These are phyloP conservation scores for Eumaeus atala DNA, from an alignment of 1,140 invertebrate genomes.

Conservation along the genomic window DNA sequence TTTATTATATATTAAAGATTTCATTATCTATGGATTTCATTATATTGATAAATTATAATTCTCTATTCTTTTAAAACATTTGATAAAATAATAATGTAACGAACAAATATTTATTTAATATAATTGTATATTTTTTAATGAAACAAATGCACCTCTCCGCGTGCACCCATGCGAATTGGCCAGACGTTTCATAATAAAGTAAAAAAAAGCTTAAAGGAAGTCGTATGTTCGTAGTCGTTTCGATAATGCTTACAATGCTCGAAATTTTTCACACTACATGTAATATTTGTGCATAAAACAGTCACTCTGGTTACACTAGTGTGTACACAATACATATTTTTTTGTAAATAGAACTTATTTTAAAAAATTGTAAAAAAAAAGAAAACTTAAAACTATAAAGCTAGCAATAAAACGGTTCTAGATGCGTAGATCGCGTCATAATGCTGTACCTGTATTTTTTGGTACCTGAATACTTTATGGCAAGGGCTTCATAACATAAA, in stretches of 20 bases:
- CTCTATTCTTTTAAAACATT: not conserved
- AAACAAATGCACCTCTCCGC: constrained; percentile 48
- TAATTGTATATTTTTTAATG: constrained; percentile 29
- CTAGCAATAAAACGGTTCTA: not conserved
- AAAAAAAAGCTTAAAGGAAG: constrained; percentile 17
- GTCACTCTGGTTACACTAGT: not conserved
- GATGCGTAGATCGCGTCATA: not conserved
- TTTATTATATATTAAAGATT: constrained; percentile 26
- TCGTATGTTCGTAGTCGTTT: constrained; percentile 21
- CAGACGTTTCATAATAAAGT: constrained; percentile 43
- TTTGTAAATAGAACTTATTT: constrained; percentile 12
- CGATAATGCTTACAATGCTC: constrained; percentile 23
- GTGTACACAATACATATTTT: not conserved
- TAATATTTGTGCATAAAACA: constrained; percentile 1
- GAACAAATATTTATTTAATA: constrained; percentile 19
- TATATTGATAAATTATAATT: not conserved
- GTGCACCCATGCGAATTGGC: constrained; percentile 50
- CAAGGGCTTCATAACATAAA: not conserved
- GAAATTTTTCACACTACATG: not conserved
- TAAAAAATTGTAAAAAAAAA: not conserved
- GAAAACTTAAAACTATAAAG: not conserved
- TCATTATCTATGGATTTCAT: not conserved
- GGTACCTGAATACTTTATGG: not conserved
- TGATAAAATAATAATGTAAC: constrained; percentile 17
- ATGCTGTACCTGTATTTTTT: no score